Evolutionary conservation across 2,888 invertebrate genomes (phyloP), one percentile per base, ranked within the genome.

Genomic region (Aleiodes alternator): DNA sequence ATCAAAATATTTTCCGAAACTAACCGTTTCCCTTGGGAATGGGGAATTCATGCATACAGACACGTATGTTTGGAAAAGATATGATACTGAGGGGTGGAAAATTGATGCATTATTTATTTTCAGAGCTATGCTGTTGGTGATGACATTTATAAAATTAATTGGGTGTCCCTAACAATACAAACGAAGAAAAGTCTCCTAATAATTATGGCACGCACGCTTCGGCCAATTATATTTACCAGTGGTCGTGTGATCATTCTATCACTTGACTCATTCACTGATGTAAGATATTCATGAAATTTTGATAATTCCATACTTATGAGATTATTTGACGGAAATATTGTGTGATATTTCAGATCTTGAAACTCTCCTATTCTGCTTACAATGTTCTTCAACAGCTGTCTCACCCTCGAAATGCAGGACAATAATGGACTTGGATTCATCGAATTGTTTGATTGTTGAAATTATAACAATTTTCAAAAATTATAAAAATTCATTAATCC

Each of bases 141-240:
- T 53, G 53, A 16, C 1, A 9, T 53, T 7, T 53, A 53, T 16
- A 14, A 8, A 16, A 4, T 14, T 16, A 14, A 53, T 53, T 53
- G 53, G 53, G 3, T 16, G 16, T 16, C 31, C 14, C n/a, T 68
- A 16, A 12, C 11, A 14, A 29, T n/a, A 51, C 29, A 16, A 12
- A 29, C 38, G 1, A 70, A 70, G 29, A 57, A 57, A 9, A 43
- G 23, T 5, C 23, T 70, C 16, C 29, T 48, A 4, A 9, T 70
- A 29, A 70, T 70, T 43, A 70, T 70, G 56, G 8, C n/a, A 5
- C 14, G 48, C 11, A 43, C 70, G 6, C 43, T 70, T 8, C 23
- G n/a, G 3, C 70, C 74, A 53, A 34, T 75, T 7, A 34, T 72
- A 7, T 66, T 68, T 11, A 16, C 34, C 23, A 53, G 55, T 51